A percentile compares a stretch with the other conserved stretches of the same genome.
These are phyloP conservation scores for Metalampra italica DNA, from an alignment of 2,888 invertebrate species.

Conservation along the genomic window DNA sequence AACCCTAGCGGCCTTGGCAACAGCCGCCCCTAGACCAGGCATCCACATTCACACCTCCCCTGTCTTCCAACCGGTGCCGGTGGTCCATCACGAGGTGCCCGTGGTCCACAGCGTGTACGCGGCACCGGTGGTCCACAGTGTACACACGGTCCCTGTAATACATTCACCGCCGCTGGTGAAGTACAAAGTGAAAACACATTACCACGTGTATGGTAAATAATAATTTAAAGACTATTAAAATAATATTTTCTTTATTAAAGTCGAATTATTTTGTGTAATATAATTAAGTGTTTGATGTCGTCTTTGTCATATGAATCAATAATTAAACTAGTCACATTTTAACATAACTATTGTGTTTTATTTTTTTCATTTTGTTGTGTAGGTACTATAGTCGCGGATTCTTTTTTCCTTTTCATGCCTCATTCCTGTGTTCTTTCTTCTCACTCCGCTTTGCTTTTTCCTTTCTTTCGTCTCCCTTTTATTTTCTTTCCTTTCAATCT, in stretches of 20 bases:
- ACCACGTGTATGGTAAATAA: constrained; percentile 38
- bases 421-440: too few species aligned
- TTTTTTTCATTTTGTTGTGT: too few species aligned
- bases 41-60: constrained; percentile 31
- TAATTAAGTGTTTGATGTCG: background rate
- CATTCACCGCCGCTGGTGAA: constrained; percentile 28
- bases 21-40: constrained; percentile 24
- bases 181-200: constrained; percentile 41
- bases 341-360: too few species aligned
- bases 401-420: too few species aligned
- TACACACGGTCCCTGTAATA: constrained; percentile 8
- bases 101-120: background rate
- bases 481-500: too few species aligned
- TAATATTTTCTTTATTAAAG: too few species aligned
- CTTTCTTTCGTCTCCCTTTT: too few species aligned
- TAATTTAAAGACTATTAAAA: constrained; percentile 7
- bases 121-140: constrained; percentile 14
- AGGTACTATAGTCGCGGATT: too few species aligned
- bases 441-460: too few species aligned
- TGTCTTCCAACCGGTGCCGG: constrained; percentile 3
- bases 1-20: constrained; percentile 7
- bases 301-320: too few species aligned
- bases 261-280: background rate
- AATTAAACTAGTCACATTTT: too few species aligned
- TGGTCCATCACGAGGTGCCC: constrained; percentile 2